These are phyloP conservation scores for Pempheris klunzingeri DNA, from an alignment of 2,797 vertebrate genomes.

Conservation along the genomic window DNA sequence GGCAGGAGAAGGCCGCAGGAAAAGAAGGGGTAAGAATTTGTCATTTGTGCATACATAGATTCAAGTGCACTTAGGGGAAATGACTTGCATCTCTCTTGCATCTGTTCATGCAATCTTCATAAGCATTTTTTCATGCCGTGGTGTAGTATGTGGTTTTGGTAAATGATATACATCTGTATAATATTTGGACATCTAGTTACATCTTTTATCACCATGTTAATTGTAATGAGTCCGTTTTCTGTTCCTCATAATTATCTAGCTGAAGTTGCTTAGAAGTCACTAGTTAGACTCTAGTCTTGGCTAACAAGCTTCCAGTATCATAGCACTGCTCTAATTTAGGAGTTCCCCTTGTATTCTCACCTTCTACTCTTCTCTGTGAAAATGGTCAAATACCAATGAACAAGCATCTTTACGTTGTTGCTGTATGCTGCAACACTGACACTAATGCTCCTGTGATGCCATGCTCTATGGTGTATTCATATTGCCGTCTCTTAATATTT, in stretches of 20 bases:
- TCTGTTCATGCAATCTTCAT: not conserved
- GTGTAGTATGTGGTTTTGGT: slow-evolving; percentile 15
- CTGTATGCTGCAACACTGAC: not conserved
- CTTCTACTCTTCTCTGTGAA: not conserved
- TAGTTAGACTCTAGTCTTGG: not conserved
- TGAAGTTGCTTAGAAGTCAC: slow-evolving; percentile 17
- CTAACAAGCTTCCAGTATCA: not conserved
- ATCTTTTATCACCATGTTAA: slow-evolving; percentile 1
- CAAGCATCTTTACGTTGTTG: not conserved
- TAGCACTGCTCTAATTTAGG: slow-evolving; percentile 20
- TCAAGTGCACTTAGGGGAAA: not conserved
- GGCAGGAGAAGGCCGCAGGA: slow-evolving; percentile 91
- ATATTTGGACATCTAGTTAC: not conserved
- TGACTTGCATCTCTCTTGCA: not conserved
- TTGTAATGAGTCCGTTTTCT: slow-evolving; percentile 41
- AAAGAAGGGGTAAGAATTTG: slow-evolving; percentile 86
- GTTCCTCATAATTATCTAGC: not conserved
- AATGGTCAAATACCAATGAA: not conserved
- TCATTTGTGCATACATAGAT: not conserved
- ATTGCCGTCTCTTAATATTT: not conserved
- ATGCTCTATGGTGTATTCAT: not conserved
- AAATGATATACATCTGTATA: not conserved
- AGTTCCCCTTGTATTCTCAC: slow-evolving; percentile 59
- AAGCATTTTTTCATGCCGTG: not conserved
- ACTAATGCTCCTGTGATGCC: not conserved